Evolutionary conservation across 1,140 invertebrate genomes (phyloP).

Genomic region (Mylabris phalerata): DNA sequence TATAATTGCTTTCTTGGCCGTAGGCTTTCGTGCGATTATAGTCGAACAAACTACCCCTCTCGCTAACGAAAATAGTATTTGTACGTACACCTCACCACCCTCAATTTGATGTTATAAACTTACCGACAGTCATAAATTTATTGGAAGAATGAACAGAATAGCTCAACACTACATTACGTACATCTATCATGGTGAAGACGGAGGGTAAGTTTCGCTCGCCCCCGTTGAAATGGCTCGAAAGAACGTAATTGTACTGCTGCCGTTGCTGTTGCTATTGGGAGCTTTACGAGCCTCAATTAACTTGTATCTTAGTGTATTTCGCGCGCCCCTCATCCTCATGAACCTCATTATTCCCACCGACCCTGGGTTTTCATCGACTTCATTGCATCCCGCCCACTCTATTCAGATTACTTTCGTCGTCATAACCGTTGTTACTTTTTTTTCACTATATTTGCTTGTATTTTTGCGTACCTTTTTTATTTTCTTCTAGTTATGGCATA

Average conservation of each 20-base stretch:
- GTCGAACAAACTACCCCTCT: slow-evolving; percentile 1
- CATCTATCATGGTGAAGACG: slow-evolving; percentile 17
- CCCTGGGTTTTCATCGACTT: no score
- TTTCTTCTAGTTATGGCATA: no score
- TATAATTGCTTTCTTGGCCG: slow-evolving; percentile 36
- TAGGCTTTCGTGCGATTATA: slow-evolving; percentile 15
- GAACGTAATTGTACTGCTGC: slow-evolving; percentile 20
- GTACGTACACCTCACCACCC: background rate
- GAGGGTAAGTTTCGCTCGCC: slow-evolving; percentile 17
- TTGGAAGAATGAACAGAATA: slow-evolving; percentile 21
- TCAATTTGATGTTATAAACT: no score
- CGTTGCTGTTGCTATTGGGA: slow-evolving; percentile 3
- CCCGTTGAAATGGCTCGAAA: slow-evolving; percentile 23
- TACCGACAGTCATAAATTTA: slow-evolving; percentile 18
- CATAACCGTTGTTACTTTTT: no score
- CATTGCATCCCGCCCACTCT: no score
- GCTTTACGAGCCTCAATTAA: slow-evolving; percentile 25
- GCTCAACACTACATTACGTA: slow-evolving; percentile 3
- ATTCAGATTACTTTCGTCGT: no score
- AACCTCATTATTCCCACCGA: slow-evolving; percentile 18
- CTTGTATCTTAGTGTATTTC: slow-evolving; percentile 25
- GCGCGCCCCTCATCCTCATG: slow-evolving; percentile 19
- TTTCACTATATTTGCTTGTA: no score
- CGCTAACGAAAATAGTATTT: background rate
- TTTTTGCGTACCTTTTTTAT: no score